Percentiles rank a stretch among this genome's conserved stretches.
These are phyloP conservation scores for Nephrotoma flavescens DNA, from an alignment of 2,888 invertebrate species.

Conservation along the genomic window DNA sequence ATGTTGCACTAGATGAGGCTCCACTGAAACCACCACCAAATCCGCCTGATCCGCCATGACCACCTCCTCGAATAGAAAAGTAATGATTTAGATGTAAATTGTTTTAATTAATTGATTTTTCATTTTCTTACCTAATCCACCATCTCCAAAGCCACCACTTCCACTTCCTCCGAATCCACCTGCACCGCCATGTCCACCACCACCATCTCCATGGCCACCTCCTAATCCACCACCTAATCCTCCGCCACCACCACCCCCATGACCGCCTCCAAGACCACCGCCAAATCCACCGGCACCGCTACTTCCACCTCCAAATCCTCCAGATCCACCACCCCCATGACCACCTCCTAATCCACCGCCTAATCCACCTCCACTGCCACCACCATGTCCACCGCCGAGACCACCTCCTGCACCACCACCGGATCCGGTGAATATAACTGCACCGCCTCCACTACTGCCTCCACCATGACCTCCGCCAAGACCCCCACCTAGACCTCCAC, in stretches of 20 bases:
- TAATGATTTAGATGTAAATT: not conserved
- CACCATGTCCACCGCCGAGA: slow-evolving; percentile 6
- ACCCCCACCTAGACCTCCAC: slow-evolving; percentile 4
- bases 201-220: slow-evolving; percentile 3
- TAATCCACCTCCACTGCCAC: slow-evolving; percentile 8
- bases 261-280: slow-evolving; percentile 2
- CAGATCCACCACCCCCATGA: not conserved
- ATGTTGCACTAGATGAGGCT: not conserved
- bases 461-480: not conserved
- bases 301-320: slow-evolving; percentile 8
- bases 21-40: not conserved
- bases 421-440: not conserved
- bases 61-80: not conserved
- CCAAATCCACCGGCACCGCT: slow-evolving; percentile 5
- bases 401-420: slow-evolving; percentile 3
- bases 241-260: not conserved
- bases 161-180: not conserved
- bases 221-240: slow-evolving; percentile 7
- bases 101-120: not conserved
- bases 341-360: slow-evolving; percentile 3
- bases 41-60: not conserved
- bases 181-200: slow-evolving; percentile 6
- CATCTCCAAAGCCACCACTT: slow-evolving; percentile 1
- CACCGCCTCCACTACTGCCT: slow-evolving; percentile 1
- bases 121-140: not conserved